These are phyloP conservation scores for Phengaris arion DNA, from an alignment of 2,888 invertebrate species.

Conservation along the genomic window DNA sequence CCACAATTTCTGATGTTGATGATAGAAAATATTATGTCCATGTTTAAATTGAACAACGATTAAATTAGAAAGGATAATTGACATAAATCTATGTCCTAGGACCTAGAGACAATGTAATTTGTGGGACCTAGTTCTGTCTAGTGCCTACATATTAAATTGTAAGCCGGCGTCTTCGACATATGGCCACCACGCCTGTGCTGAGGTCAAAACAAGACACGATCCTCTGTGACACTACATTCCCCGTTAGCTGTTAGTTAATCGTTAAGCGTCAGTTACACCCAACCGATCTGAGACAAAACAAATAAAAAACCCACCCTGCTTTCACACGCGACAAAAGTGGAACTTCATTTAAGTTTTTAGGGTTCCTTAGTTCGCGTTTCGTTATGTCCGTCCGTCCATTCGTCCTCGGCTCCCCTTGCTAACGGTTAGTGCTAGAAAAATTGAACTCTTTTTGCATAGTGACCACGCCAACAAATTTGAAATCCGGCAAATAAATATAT, in stretches of 20 bases:
- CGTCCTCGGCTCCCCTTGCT: no score
- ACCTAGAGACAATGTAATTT: constrained; percentile 24
- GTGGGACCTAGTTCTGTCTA: constrained; percentile 26
- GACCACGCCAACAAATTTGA: no score
- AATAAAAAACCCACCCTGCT: no score
- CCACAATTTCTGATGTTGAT: not conserved
- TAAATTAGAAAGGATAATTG: constrained; percentile 28
- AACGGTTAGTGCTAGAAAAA: no score
- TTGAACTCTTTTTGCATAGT: no score
- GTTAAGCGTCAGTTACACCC: not conserved
- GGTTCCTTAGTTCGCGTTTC: no score
- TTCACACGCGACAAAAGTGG: no score
- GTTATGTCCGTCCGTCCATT: no score
- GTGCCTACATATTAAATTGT: constrained; percentile 15
- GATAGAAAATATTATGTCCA: not conserved
- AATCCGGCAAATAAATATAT: no score
- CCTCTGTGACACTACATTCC: not conserved
- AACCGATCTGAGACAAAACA: not conserved
- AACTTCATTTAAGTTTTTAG: no score
- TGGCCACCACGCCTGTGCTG: constrained; percentile 23
- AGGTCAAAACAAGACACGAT: constrained; percentile 20
- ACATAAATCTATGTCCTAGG: constrained; percentile 10
- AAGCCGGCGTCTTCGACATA: constrained; percentile 23
- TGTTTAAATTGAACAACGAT: constrained; percentile 9
- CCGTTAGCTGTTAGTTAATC: not conserved